A percentile compares a stretch with the other conserved stretches of the same genome.
Conservation (phyloP, 2,113 vertebrate genomes). For the Tetraodon nigroviridis region DNA sequence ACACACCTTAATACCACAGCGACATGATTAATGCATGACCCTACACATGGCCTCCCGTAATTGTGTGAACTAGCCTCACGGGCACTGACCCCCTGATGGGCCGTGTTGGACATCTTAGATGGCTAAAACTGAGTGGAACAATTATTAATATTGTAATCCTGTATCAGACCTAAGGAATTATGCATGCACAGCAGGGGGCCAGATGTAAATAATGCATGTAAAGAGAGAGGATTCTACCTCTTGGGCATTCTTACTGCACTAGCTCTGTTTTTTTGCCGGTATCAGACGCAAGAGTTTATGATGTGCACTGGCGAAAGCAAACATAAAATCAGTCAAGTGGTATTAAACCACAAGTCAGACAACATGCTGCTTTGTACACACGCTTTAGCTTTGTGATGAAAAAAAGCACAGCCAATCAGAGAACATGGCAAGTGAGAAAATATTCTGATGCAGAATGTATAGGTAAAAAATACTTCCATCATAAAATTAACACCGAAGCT, state of each 20-base stretch:
- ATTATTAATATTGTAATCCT: conserved; percentile 47
- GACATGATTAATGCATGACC: conserved; percentile 19
- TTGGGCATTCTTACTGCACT: not conserved
- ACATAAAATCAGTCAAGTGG: too few relatives aligned
- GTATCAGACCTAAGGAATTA: conserved; percentile 37
- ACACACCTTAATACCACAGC: not conserved
- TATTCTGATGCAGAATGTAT: too few relatives aligned
- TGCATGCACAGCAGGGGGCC: conserved; percentile 22
- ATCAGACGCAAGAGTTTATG: too few relatives aligned
- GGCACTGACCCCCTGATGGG: conserved; percentile 12
- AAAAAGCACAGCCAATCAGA: too few relatives aligned
- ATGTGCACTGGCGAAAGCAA: too few relatives aligned
- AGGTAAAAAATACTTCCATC: too few relatives aligned
- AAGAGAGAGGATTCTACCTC: not conserved
- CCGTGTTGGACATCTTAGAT: conserved; percentile 16
- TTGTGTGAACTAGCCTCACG: conserved; percentile 31
- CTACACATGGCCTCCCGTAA: conserved; percentile 36
- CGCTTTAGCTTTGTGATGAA: too few relatives aligned
- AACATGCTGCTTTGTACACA: too few relatives aligned
- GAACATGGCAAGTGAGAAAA: too few relatives aligned
- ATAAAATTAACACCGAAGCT: too few relatives aligned
- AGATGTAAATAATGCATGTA: conserved; percentile 9
- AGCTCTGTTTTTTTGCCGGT: too few relatives aligned
- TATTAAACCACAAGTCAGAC: too few relatives aligned
- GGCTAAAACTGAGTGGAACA: conserved; percentile 9